phyloP scores from a whole-genome alignment of 1,140 invertebrate species.

The Tribolium castaneum region DNA sequence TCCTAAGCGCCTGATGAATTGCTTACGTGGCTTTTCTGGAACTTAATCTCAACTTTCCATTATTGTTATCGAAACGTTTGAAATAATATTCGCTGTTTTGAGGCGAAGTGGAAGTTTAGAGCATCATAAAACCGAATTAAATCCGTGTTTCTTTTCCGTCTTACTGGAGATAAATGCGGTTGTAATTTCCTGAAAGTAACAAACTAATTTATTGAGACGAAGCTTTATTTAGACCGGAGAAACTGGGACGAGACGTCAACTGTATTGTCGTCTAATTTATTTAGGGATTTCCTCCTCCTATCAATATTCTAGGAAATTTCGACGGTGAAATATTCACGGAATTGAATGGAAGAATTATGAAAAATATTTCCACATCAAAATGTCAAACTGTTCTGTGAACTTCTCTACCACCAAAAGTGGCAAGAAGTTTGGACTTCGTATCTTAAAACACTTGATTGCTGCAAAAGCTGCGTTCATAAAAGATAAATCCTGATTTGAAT shows the following conservation, averaged over 20 bases:
- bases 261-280: slow-evolving; percentile 9
- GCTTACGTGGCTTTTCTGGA: slow-evolving; percentile 12
- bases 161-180: slow-evolving; percentile 11
- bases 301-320: neutral
- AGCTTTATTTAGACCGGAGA: neutral
- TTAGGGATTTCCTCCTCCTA: neutral
- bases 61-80: slow-evolving; percentile 21
- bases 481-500: neutral
- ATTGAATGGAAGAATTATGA: neutral
- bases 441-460: neutral
- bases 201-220: slow-evolving; percentile 15
- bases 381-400: neutral
- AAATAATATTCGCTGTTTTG: slow-evolving; percentile 19
- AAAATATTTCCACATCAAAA: neutral
- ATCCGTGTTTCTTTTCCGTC: slow-evolving; percentile 9
- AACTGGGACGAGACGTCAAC: slow-evolving; percentile 2
- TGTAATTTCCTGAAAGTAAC: slow-evolving; percentile 25
- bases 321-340: neutral
- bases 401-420: neutral
- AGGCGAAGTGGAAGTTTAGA: neutral
- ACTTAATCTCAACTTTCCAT: slow-evolving; percentile 28
- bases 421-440: neutral
- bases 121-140: slow-evolving; percentile 24
- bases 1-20: slow-evolving; percentile 32
- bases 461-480: neutral